Evolutionary conservation across 2,888 invertebrate species (phyloP).

Genomic region (Rhagonycha lutea): DNA sequence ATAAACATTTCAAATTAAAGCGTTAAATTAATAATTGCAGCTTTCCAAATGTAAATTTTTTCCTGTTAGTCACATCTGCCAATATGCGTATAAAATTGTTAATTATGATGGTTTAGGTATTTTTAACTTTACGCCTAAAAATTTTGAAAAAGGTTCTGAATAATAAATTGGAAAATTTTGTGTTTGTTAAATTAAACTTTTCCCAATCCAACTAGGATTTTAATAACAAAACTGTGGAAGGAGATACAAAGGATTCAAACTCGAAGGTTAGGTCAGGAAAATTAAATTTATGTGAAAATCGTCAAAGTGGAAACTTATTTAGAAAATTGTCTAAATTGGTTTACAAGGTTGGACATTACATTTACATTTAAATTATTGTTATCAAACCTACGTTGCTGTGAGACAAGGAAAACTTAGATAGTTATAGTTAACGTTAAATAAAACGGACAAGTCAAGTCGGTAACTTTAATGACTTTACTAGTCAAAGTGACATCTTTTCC

Average conservation of each 20-base stretch:
- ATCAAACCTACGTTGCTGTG: not conserved
- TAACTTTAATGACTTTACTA: conserved; percentile 36
- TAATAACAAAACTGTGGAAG: no score
- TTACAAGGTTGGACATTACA: not conserved
- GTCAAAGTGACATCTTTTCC: conserved; percentile 32
- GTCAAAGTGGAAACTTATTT: not conserved
- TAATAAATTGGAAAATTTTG: no score
- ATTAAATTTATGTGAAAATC: not conserved
- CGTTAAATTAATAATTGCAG: no score
- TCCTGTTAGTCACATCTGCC: no score
- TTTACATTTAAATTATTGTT: not conserved
- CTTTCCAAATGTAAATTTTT: no score
- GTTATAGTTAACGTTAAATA: not conserved
- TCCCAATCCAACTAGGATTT: no score
- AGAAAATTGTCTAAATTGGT: not conserved
- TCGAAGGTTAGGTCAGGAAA: not conserved
- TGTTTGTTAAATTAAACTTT: no score
- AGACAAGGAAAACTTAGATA: not conserved
- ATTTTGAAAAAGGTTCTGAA: no score
- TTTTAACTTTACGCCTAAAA: no score
- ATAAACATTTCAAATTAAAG: no score
- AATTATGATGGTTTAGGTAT: no score
- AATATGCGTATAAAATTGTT: no score
- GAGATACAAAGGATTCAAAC: not conserved
- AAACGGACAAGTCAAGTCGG: conserved; percentile 12